phyloP scores from a whole-genome alignment of 2,113 vertebrate species.

The Numenius arquata region DNA sequence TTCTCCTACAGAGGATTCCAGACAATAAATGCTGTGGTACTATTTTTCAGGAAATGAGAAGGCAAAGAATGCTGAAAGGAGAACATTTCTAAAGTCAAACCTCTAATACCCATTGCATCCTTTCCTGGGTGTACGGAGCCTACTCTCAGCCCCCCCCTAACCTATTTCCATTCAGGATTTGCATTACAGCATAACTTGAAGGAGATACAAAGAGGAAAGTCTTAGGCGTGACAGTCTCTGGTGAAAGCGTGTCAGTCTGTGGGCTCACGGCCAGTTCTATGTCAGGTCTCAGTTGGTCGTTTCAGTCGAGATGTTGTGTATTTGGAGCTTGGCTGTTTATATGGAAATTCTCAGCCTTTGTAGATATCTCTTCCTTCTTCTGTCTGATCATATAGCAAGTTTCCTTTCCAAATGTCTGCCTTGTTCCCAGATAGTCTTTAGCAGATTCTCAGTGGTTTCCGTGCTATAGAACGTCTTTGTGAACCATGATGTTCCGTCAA shows the following conservation, averaged over 20 bases:
- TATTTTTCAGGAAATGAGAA: slow-evolving; percentile 24
- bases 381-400: background rate
- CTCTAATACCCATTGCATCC: background rate
- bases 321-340: background rate
- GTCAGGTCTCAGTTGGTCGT: background rate
- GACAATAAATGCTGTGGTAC: slow-evolving; percentile 20
- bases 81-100: background rate
- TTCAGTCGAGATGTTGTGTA: background rate
- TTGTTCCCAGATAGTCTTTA: background rate
- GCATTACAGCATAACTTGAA: background rate
- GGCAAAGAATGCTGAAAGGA: slow-evolving; percentile 32
- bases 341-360: background rate
- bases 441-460: background rate
- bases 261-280: background rate
- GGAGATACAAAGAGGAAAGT: background rate
- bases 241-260: background rate
- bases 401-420: background rate
- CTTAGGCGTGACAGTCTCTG: background rate
- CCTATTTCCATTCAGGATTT: background rate
- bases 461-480: background rate
- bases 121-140: background rate
- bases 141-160: background rate
- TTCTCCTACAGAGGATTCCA: slow-evolving; percentile 27
- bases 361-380: background rate
- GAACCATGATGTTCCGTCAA: background rate